Percentiles rank a stretch among this genome's conserved stretches.
phyloP scores from a whole-genome alignment of 2,113 vertebrate genomes.

The Tragelaphus imberbis region DNA sequence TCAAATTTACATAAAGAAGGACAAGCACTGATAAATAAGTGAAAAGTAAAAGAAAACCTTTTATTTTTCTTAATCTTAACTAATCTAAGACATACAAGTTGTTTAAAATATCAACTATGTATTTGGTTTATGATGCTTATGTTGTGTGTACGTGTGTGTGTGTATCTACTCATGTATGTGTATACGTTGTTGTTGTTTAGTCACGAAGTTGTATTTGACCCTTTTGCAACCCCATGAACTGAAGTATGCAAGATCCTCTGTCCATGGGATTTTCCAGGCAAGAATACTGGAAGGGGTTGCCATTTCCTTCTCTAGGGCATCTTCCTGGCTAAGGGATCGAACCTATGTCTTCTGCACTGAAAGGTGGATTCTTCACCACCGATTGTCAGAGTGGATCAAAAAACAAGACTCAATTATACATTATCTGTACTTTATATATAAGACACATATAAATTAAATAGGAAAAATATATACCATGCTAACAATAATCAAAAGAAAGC shows the following conservation, averaged over 20 bases:
- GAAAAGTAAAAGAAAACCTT: neutral
- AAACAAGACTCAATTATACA: neutral
- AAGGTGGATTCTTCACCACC: neutral
- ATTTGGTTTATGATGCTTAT: neutral
- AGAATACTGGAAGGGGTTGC: neutral
- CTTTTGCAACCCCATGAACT: neutral
- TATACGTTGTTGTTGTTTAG: neutral
- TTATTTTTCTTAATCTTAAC: neutral
- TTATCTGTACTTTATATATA: neutral
- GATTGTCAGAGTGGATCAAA: neutral
- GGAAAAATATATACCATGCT: neutral
- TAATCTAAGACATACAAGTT: neutral
- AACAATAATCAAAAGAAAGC: neutral
- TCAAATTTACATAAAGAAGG: neutral
- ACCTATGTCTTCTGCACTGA: neutral
- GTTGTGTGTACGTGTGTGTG: neutral
- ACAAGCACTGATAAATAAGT: neutral
- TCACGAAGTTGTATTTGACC: neutral
- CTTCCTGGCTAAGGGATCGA: neutral
- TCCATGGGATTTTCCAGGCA: neutral
- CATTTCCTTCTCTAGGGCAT: neutral
- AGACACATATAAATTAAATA: neutral
- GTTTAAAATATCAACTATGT: neutral
- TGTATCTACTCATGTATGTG: neutral
- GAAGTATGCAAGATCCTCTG: neutral